Evolutionary conservation across 2,888 invertebrate species (phyloP), one percentile per base, ranked within the genome.

Genomic region (Tanytarsus gracilentus): DNA sequence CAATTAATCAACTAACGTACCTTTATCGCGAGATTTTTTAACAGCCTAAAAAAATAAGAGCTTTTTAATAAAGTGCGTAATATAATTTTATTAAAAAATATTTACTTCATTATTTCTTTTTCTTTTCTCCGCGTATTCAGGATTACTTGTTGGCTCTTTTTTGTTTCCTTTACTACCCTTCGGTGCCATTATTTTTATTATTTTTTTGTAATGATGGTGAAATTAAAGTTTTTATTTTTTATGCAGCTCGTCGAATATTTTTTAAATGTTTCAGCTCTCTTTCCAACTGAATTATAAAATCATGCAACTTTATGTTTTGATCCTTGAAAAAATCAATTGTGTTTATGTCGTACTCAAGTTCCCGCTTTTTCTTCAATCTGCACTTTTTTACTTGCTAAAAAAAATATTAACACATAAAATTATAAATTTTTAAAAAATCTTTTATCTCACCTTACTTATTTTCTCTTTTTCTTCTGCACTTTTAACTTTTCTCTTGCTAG

Each of bases 11-110:
- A n/a, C n/a, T n/a, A n/a, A n/a, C n/a, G n/a, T n/a, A n/a, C n/a
- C n/a, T 25, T 55, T 55, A 14, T 55, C 55, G 14, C 55, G 9
- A 14, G 55, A 55, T 16, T 55, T 55, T n/a, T 27, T 36, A 8
- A 55, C 55, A n/a, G 55, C 55, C 55, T 55, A 1, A 18, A 48
- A 25, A 48, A 40, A 2, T 16, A 14, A 40, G 1, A 14, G 9
- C 14, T 33, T 33, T 6, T 14, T 33, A 9, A 3, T 30, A 30
- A 3, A 11, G 2, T n/a, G 36, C 14, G 3, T 11, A 3, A 11
- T 30, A 2, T 14, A 36, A 8, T 40, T 21, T 7, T n/a, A n/a
- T n/a, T n/a, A n/a, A 16, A 6, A 39, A 39, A 39, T 26, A 50
- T 18, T 27, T 44, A 56, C 56, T 18, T 56, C 56, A 23, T 56